Conservation (phyloP, 2,888 invertebrate genomes). For the Ectemnius lituratus region DNA sequence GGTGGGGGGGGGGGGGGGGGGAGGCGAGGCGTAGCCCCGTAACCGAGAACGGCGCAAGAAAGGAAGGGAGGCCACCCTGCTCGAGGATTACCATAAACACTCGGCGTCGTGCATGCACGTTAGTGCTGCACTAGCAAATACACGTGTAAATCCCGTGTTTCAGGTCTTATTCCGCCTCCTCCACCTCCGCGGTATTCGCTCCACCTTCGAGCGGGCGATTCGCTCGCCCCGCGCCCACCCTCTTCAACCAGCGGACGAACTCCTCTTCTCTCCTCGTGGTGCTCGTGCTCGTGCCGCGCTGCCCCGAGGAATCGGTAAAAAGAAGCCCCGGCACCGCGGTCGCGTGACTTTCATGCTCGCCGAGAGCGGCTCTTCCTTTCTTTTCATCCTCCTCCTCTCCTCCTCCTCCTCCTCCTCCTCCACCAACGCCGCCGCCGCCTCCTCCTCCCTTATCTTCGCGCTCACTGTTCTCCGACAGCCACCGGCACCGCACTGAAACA, state of each 20-base stretch:
- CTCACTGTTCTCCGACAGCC: slow-evolving; percentile 19
- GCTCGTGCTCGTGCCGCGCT: slow-evolving; percentile 30
- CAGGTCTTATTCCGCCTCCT: slow-evolving; percentile 66
- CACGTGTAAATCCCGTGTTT: slow-evolving; percentile 72
- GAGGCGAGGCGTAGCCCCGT: slow-evolving; percentile 45
- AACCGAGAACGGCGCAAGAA: slow-evolving; percentile 49
- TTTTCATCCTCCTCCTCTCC: slow-evolving; percentile 10
- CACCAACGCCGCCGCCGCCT: neutral
- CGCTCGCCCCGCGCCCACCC: slow-evolving; percentile 12
- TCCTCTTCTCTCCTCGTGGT: slow-evolving; percentile 32
- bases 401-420: neutral
- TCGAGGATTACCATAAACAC: slow-evolving; percentile 70
- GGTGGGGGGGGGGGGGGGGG: slow-evolving; percentile 22
- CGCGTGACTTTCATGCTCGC: slow-evolving; percentile 67
- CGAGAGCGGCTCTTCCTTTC: slow-evolving; percentile 23
- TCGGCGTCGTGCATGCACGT: slow-evolving; percentile 61
- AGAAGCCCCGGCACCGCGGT: slow-evolving; percentile 54
- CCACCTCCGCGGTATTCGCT: slow-evolving; percentile 19
- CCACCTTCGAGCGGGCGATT: no score
- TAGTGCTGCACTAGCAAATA: slow-evolving; percentile 62
- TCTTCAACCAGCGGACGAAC: neutral
- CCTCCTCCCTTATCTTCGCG: neutral
- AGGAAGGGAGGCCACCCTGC: slow-evolving; percentile 68
- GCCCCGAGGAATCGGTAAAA: slow-evolving; percentile 60
- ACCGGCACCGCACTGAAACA: slow-evolving; percentile 36